Evolutionary conservation across 2,888 invertebrate species (phyloP).

Genomic region (Alitta virens): DNA sequence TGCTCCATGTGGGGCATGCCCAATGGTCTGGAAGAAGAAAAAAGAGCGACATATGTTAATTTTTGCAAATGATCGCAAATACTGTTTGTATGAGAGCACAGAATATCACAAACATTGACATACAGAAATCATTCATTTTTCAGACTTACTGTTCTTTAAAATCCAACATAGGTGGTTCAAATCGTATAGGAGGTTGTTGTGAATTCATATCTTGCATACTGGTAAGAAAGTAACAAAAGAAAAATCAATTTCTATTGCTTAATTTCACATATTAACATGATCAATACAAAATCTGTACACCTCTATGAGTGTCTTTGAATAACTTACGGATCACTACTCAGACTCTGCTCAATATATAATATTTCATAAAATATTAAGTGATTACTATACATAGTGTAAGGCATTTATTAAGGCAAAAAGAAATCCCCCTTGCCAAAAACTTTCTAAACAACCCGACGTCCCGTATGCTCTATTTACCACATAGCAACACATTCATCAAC

Average conservation of each 20-base stretch:
- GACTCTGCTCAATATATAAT: no score
- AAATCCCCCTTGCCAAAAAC: no score
- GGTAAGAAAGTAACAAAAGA: conserved; percentile 19
- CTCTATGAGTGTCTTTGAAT: neutral
- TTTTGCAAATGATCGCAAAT: neutral
- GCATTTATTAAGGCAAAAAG: no score
- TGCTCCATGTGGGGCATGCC: conserved; percentile 82
- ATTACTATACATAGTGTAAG: no score
- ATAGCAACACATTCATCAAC: neutral
- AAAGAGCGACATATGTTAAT: neutral
- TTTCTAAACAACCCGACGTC: no score
- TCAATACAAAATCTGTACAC: neutral
- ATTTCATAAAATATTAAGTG: no score
- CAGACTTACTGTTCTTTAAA: conserved; percentile 63
- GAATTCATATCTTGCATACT: conserved; percentile 40
- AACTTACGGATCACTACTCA: no score
- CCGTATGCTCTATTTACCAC: neutral
- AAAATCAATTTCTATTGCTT: no score
- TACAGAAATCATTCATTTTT: no score
- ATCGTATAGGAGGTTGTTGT: conserved; percentile 51
- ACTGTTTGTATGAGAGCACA: neutral
- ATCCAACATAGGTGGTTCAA: conserved; percentile 70
- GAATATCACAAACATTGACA: no score
- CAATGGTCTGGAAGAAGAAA: conserved; percentile 64
- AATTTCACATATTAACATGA: neutral